These are phyloP conservation scores for Leptodactylus fallax DNA, from an alignment of 2,797 vertebrate species.

Conservation along the genomic window DNA sequence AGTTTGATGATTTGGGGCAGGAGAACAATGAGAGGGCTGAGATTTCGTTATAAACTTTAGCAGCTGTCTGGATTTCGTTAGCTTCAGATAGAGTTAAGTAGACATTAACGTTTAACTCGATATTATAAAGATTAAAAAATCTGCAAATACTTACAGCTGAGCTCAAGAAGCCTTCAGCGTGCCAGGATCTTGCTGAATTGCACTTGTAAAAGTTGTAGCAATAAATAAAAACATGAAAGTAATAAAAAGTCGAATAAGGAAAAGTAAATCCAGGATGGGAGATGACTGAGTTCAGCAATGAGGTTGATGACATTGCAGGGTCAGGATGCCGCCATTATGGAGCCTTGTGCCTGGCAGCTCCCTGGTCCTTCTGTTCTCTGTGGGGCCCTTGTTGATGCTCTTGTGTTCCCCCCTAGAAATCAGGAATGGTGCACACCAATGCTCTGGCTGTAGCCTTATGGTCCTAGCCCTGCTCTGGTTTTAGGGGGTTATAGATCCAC, in stretches of 20 bases:
- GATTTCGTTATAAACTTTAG: constrained; percentile 1
- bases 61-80: background rate
- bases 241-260: background rate
- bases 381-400: background rate
- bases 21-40: background rate
- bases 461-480: background rate
- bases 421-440: background rate
- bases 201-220: background rate
- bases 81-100: too few species aligned
- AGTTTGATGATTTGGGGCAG: background rate
- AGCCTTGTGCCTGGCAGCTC: too few species aligned
- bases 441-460: background rate
- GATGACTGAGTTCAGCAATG: background rate
- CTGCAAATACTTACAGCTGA: constrained; percentile 3
- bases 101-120: background rate
- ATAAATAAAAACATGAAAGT: background rate
- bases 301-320: background rate
- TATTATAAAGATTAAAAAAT: background rate
- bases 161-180: background rate
- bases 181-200: background rate
- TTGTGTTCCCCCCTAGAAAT: background rate
- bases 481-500: constrained; percentile 15
- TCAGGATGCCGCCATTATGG: constrained; percentile 11
- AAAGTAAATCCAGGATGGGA: constrained; percentile 12
- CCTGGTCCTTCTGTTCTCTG: background rate